Conservation (phyloP, 2,888 invertebrate genomes). For the Pomacea canaliculata region DNA sequence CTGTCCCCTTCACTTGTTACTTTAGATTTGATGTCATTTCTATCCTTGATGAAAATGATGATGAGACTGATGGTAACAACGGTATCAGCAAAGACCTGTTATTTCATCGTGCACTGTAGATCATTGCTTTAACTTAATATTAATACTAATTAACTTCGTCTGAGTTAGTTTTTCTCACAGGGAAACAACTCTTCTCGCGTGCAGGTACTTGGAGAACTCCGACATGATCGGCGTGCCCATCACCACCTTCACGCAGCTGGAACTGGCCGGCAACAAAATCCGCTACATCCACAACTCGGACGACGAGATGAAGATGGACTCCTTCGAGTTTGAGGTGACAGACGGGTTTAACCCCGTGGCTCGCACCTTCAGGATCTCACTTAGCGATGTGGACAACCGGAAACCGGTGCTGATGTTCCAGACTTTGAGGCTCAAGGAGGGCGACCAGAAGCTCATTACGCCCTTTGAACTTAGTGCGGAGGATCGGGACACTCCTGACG, state of each 20-base stretch:
- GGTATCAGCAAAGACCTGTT: too few species aligned
- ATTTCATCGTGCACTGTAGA: too few species aligned
- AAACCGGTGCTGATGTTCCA: constrained; percentile 65
- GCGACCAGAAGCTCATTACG: constrained; percentile 64
- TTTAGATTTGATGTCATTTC: too few species aligned
- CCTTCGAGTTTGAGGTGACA: constrained; percentile 69
- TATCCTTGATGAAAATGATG: too few species aligned
- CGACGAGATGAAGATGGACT: constrained; percentile 68
- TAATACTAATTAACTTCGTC: too few species aligned
- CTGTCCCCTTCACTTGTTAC: too few species aligned
- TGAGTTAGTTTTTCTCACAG: background rate
- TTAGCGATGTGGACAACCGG: constrained; percentile 68
- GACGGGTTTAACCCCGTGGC: constrained; percentile 66
- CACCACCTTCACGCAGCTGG: constrained; percentile 65
- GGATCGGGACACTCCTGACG: constrained; percentile 64
- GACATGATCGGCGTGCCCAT: constrained; percentile 61
- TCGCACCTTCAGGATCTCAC: constrained; percentile 66
- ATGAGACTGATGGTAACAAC: too few species aligned
- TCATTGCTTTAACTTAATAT: too few species aligned
- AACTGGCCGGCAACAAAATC: constrained; percentile 67
- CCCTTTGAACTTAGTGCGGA: constrained; percentile 68
- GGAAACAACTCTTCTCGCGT: too few species aligned
- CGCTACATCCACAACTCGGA: constrained; percentile 66
- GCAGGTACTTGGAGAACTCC: constrained; percentile 57
- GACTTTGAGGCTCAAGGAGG: constrained; percentile 63